These are phyloP conservation scores for Virgularia gustaviana DNA, from an alignment of 92 coral and sea anemone genomes.

Conservation along the genomic window DNA sequence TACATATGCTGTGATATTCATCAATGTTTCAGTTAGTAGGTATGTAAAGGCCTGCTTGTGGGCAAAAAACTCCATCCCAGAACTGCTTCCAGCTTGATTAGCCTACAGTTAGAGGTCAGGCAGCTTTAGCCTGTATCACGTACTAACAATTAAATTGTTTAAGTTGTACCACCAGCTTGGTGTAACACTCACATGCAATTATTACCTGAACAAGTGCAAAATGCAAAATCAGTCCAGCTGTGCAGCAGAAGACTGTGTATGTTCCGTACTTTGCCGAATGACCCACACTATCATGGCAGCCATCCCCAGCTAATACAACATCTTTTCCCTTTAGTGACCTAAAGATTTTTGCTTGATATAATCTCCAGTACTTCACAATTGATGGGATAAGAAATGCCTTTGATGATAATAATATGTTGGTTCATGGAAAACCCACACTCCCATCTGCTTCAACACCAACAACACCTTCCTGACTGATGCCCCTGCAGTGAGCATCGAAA, in stretches of 20 bases:
- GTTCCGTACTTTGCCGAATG: slow-evolving; percentile 51
- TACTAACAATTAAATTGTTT: too few species aligned
- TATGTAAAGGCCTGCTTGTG: slow-evolving; percentile 11
- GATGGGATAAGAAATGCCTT: slow-evolving; percentile 37
- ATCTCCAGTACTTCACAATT: slow-evolving; percentile 38
- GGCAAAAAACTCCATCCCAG: not conserved
- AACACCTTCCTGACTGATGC: slow-evolving; percentile 35
- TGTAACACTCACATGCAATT: not conserved
- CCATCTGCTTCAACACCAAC: slow-evolving; percentile 42
- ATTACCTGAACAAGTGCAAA: slow-evolving; percentile 48
- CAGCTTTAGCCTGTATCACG: too few species aligned
- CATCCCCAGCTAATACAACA: slow-evolving; percentile 44
- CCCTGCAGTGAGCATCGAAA: slow-evolving; percentile 47
- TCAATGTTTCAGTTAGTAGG: not conserved
- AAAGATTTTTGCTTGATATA: slow-evolving; percentile 27
- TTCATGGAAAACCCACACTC: slow-evolving; percentile 25
- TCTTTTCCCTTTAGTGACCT: slow-evolving; percentile 21
- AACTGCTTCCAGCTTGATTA: too few species aligned
- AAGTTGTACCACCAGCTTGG: too few species aligned
- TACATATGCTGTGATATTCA: slow-evolving; percentile 7
- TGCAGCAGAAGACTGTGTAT: slow-evolving; percentile 44
- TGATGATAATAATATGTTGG: slow-evolving; percentile 42
- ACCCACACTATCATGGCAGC: slow-evolving; percentile 45
- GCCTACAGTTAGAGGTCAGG: too few species aligned
- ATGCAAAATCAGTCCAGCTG: slow-evolving; percentile 30